Conservation (phyloP, 2,797 vertebrate species). For the Eidolon dupreanum region DNA sequence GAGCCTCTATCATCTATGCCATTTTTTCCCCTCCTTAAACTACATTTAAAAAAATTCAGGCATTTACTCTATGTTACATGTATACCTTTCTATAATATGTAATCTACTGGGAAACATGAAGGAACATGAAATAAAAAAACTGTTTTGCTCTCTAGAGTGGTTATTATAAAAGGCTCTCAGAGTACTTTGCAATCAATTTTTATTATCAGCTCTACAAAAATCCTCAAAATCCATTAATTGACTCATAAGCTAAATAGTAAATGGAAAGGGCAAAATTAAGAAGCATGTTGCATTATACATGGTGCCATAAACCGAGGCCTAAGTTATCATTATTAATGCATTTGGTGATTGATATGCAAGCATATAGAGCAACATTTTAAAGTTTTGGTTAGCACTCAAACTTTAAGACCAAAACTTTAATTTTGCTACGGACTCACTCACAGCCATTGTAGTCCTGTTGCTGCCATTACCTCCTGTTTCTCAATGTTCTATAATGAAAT, state of each 20-base stretch:
- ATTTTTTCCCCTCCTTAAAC: no score
- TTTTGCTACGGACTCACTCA: neutral
- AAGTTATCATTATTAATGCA: neutral
- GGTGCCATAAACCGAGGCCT: neutral
- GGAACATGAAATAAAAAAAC: neutral
- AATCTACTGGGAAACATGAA: neutral
- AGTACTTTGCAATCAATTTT: constrained; percentile 58
- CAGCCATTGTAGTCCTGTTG: neutral
- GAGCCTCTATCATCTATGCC: no score
- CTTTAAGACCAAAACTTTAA: neutral
- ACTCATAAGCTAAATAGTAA: constrained; percentile 49
- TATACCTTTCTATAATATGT: neutral
- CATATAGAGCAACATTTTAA: neutral
- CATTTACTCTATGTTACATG: neutral
- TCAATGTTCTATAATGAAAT: neutral
- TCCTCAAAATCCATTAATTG: constrained; percentile 25
- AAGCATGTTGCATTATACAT: neutral
- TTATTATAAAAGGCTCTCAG: constrained; percentile 32
- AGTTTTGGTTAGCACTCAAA: neutral
- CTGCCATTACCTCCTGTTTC: neutral
- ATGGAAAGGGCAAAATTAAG: constrained; percentile 26
- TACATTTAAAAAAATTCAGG: neutral
- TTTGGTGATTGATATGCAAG: neutral
- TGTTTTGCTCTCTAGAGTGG: neutral
- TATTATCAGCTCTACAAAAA: constrained; percentile 46